These are phyloP conservation scores for Trachurus trachurus DNA, from an alignment of 2,797 vertebrate genomes.

Conservation along the genomic window DNA sequence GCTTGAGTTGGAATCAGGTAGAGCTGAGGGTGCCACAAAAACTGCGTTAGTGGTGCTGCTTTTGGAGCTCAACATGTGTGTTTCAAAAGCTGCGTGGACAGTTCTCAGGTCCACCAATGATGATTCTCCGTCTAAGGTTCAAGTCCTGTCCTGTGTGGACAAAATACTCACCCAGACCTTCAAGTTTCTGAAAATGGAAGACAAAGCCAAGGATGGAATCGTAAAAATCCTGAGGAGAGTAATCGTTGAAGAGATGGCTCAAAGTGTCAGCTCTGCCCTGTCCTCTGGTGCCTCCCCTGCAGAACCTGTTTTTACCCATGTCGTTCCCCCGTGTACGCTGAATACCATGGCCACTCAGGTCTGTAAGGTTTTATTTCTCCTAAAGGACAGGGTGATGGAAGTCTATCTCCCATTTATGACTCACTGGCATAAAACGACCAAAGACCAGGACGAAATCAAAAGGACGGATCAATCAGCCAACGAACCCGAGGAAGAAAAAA, in stretches of 20 bases:
- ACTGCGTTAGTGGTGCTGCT: neutral
- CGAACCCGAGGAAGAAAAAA: neutral
- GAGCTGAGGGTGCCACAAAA: neutral
- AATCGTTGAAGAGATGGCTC: neutral
- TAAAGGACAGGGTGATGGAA: too few relatives aligned
- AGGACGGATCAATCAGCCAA: neutral
- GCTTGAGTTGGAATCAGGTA: neutral
- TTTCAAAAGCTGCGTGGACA: neutral
- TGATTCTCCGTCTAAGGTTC: neutral
- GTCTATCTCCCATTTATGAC: too few relatives aligned
- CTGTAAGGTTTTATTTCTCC: neutral
- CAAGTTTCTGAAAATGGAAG: neutral
- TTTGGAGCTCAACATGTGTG: neutral
- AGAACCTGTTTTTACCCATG: neutral
- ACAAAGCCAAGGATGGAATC: neutral
- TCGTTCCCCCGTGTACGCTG: neutral
- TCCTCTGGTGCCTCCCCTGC: rapidly evolving
- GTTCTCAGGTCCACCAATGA: rapidly evolving
- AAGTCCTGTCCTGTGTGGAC: neutral
- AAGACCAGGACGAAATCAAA: too few relatives aligned
- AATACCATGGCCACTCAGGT: neutral
- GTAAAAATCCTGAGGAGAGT: rapidly evolving
- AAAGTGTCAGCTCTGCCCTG: neutral
- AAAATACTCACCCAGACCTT: neutral
- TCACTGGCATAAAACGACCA: neutral